Conservation (phyloP, 2,113 vertebrate genomes). For the Dermatemys mawii region DNA sequence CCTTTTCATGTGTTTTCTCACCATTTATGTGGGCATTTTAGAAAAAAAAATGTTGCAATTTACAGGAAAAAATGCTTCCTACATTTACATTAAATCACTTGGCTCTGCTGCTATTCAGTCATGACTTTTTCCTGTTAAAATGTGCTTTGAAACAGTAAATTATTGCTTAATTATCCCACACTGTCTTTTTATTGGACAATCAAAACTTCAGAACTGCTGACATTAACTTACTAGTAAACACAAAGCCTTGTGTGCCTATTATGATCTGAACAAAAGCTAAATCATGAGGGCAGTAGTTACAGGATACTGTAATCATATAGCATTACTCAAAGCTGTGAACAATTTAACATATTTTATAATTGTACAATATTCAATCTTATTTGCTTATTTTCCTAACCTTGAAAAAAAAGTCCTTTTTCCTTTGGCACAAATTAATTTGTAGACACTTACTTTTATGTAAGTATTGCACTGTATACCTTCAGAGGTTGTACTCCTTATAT, state of each 20-base stretch:
- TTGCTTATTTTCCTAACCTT: not conserved
- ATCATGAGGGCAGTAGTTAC: not conserved
- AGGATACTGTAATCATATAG: not conserved
- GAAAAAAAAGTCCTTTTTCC: not conserved
- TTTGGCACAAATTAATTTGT: not conserved
- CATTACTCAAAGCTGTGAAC: not conserved
- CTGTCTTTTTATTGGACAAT: conserved; percentile 20
- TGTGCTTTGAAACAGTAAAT: conserved; percentile 12
- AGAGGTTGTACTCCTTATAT: not conserved
- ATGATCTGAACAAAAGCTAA: not conserved
- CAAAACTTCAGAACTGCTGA: conserved; percentile 49
- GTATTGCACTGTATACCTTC: not conserved
- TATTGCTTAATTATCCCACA: conserved; percentile 55
- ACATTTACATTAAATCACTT: conserved; percentile 44
- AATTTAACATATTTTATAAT: not conserved
- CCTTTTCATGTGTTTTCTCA: conserved; percentile 50
- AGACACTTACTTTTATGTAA: not conserved
- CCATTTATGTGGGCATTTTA: conserved; percentile 51
- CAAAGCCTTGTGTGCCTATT: not conserved
- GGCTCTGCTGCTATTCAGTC: conserved; percentile 40
- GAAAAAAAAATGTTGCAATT: conserved; percentile 53
- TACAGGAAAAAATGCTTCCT: conserved; percentile 56
- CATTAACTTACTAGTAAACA: conserved; percentile 25
- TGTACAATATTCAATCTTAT: not conserved
- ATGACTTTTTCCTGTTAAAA: conserved; percentile 39